Percentiles rank a stretch among this genome's conserved stretches.
Evolutionary conservation across 2,113 vertebrate genomes (phyloP).

Genomic region (Corynorhinus townsendii): DNA sequence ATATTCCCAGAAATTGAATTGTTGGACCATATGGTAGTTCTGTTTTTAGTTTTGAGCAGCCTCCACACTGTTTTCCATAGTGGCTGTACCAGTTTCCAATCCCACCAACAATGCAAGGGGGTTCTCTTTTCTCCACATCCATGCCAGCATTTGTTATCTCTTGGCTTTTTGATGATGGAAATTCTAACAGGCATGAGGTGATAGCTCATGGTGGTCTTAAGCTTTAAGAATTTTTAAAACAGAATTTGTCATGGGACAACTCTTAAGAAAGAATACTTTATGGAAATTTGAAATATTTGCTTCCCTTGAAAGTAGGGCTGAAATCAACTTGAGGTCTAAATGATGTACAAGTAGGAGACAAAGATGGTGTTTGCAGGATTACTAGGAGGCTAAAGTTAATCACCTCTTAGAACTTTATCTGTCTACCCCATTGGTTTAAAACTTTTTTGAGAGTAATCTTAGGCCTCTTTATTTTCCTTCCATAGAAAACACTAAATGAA

Average conservation of each 20-base stretch:
- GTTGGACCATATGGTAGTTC: not conserved
- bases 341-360: not conserved
- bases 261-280: not conserved
- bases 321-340: not conserved
- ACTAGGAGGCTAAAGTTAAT: not conserved
- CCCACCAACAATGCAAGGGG: no score
- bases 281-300: slow-evolving; percentile 12
- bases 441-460: not conserved
- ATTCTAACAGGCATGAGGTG: not conserved
- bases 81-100: no score
- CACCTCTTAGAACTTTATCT: not conserved
- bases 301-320: not conserved
- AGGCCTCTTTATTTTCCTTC: not conserved
- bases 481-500: not conserved
- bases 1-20: not conserved
- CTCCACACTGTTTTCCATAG: no score
- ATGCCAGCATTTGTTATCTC: not conserved
- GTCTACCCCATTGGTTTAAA: not conserved
- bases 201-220: not conserved
- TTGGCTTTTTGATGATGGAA: not conserved
- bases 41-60: no score
- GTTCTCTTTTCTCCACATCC: not conserved
- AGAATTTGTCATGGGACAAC: not conserved
- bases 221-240: not conserved
- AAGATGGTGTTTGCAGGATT: not conserved